Evolutionary conservation across 2,113 vertebrate genomes (phyloP).

Genomic region (Toxotes chatareus): DNA sequence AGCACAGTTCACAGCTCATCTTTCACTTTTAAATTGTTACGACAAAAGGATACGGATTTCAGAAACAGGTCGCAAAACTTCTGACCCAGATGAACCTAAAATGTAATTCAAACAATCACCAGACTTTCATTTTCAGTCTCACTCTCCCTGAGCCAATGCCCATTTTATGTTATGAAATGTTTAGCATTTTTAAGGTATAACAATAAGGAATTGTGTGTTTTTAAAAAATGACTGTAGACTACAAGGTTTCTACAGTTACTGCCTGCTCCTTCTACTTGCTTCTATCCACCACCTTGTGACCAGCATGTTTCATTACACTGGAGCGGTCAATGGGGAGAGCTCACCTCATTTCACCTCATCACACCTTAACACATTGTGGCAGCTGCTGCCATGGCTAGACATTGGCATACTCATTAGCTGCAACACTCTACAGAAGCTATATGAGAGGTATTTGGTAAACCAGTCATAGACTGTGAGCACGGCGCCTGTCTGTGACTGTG

Average conservation of each 20-base stretch:
- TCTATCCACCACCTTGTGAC: constrained; percentile 64
- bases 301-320: constrained; percentile 56
- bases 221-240: background rate
- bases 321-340: constrained; percentile 54
- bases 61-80: constrained; percentile 89
- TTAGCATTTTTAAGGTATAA: background rate
- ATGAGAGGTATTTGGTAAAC: constrained; percentile 31
- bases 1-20: background rate
- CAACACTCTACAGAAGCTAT: constrained; percentile 37
- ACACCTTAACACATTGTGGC: constrained; percentile 68
- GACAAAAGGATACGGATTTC: constrained; percentile 98
- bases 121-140: constrained; percentile 2
- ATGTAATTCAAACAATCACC: constrained; percentile 39
- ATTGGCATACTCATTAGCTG: constrained; percentile 50
- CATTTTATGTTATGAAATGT: background rate
- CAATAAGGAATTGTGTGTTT: background rate
- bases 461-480: constrained; percentile 15
- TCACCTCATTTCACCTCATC: constrained; percentile 76
- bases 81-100: constrained; percentile 82
- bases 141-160: background rate
- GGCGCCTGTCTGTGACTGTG: constrained; percentile 34
- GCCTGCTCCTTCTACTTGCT: constrained; percentile 1
- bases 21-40: background rate
- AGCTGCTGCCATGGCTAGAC: constrained; percentile 55
- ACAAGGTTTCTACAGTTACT: background rate